These are phyloP conservation scores for Laticauda laticaudata DNA, from an alignment of 2,113 vertebrate genomes.

Conservation along the genomic window DNA sequence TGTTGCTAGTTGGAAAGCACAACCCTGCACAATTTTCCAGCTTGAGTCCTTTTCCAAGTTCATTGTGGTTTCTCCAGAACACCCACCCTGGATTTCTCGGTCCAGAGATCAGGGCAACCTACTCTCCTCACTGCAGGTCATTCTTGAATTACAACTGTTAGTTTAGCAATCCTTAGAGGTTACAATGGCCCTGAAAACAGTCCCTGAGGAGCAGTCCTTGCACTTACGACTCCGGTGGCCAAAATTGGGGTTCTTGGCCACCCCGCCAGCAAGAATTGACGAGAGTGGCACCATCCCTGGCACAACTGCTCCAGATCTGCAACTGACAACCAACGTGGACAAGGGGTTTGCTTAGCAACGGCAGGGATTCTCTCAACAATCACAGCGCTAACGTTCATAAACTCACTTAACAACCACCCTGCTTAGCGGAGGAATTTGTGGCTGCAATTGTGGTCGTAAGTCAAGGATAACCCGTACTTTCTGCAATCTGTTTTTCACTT, in stretches of 20 bases:
- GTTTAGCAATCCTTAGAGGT: background rate
- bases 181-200: background rate
- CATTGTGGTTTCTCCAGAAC: background rate
- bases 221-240: background rate
- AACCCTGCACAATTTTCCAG: background rate
- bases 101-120: background rate
- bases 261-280: fast-evolving
- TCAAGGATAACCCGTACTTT: background rate
- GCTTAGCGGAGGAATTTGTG: background rate
- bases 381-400: background rate
- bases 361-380: background rate
- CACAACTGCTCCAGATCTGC: background rate
- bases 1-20: background rate
- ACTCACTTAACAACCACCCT: background rate
- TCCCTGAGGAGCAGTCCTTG: background rate
- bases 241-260: background rate
- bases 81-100: background rate
- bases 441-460: background rate
- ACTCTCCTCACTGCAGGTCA: background rate
- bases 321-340: background rate
- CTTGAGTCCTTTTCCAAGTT: background rate
- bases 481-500: background rate
- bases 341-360: background rate
- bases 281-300: too few relatives aligned
- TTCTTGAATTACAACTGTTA: too few relatives aligned